Evolutionary conservation across 2,888 invertebrate species (phyloP), one percentile per base, ranked within the genome.

Genomic region (Ferrisia virgata): DNA sequence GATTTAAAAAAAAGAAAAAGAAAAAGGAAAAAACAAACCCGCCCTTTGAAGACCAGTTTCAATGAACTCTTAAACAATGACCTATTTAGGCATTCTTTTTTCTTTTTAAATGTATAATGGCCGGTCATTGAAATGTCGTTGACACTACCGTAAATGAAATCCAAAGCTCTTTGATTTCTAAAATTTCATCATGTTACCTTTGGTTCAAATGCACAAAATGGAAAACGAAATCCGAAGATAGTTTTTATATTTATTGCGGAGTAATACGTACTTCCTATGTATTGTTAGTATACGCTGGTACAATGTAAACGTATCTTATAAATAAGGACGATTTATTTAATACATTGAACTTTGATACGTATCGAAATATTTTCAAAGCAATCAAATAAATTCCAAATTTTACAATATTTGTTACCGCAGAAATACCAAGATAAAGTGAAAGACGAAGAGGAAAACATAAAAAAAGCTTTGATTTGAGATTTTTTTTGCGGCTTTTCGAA

Each of bases 1-100:
- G 72, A 72, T 72, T 72, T 33, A 72, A 72, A 72, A 64, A 47
- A 47, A 18, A 43, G 15, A 15, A 72, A 72, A 72, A 72, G 28
- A 47, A 47, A 18, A 43, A 43, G 43, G 18, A 47, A 47, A 47
- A 33, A 72, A 31, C 72, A 72, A 72, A 72, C 33, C 72, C 72
- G 31, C 72, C 72, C 72, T 72, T 72, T 72, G 72, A 72, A 72
- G 72, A 72, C 72, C 72, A 72, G 72, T 72, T 72, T 72, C 72
- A 72, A 72, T 72, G 72, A 72, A 72, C 72, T 33, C 72, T 72
- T 18, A 72, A 72, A 72, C 72, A 72, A 72, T 72, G 33, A 31
- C 33, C 72, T 33, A 72, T 72, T 72, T 72, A 72, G n/a, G 72
- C n/a, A 72, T 72, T 72, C 72, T 72, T 33, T 33, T 36, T 72